phyloP scores from a whole-genome alignment of 2,888 invertebrate species.

The Epirrita christyi region DNA sequence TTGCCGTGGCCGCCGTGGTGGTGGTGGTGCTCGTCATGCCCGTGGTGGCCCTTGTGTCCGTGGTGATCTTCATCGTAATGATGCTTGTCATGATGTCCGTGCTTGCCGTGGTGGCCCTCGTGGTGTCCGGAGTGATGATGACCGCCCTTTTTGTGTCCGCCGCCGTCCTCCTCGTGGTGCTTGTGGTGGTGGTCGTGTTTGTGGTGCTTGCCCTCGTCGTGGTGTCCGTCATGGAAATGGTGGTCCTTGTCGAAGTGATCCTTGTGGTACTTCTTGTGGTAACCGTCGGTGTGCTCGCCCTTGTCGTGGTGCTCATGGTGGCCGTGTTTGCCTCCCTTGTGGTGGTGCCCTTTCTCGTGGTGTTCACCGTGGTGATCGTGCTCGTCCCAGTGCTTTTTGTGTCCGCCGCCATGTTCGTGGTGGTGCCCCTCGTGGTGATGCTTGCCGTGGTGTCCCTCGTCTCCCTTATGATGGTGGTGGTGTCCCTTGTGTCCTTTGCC shows the following conservation, averaged over 20 bases:
- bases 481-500: conserved; percentile 91
- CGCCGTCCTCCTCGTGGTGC: conserved; percentile 89
- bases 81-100: conserved; percentile 92
- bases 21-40: conserved; percentile 89
- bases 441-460: conserved; percentile 90
- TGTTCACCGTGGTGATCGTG: conserved; percentile 90
- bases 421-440: conserved; percentile 90
- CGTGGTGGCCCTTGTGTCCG: conserved; percentile 91
- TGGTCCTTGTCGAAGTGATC: conserved; percentile 95
- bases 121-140: conserved; percentile 91
- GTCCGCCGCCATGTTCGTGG: conserved; percentile 90
- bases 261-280: conserved; percentile 94
- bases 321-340: conserved; percentile 92
- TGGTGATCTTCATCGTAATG: conserved; percentile 92
- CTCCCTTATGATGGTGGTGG: conserved; percentile 91
- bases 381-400: conserved; percentile 92
- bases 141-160: conserved; percentile 92
- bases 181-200: conserved; percentile 91
- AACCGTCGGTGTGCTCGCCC: conserved; percentile 91
- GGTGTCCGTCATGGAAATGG: conserved; percentile 94
- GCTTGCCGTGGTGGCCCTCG: conserved; percentile 91
- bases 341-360: conserved; percentile 90
- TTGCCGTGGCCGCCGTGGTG: conserved; percentile 91
- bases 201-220: conserved; percentile 92
- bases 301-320: conserved; percentile 94